phyloP scores from a whole-genome alignment of 2,113 vertebrate species.

The Chroicocephalus ridibundus region DNA sequence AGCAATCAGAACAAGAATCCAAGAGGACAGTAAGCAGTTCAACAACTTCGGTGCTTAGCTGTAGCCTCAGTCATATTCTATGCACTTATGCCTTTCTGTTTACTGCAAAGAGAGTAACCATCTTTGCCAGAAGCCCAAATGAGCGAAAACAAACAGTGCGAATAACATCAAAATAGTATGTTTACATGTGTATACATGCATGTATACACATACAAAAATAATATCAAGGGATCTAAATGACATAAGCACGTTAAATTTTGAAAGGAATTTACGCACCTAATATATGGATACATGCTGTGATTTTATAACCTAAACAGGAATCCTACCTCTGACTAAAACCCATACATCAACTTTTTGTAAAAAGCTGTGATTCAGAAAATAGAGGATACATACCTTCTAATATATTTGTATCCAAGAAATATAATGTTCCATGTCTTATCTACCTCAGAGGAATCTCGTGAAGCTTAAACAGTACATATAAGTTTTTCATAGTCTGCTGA shows the following conservation, averaged over 20 bases:
- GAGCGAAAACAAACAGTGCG: background rate
- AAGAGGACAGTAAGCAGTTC: background rate
- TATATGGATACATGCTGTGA: background rate
- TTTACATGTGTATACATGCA: too few species aligned
- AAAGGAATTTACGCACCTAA: background rate
- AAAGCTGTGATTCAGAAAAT: background rate
- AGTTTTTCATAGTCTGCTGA: background rate
- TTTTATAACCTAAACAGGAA: background rate
- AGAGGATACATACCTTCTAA: background rate
- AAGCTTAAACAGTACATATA: background rate
- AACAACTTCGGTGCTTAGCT: accelerated
- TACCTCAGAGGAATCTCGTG: background rate
- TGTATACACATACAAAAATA: background rate
- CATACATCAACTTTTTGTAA: background rate
- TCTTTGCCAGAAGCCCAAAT: background rate
- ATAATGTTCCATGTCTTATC: background rate
- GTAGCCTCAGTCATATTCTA: background rate
- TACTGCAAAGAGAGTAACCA: background rate
- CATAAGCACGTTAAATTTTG: background rate
- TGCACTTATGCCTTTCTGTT: background rate
- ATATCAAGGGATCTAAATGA: background rate
- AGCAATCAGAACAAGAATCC: background rate
- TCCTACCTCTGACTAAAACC: background rate
- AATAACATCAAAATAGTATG: background rate
- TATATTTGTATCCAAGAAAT: background rate